These are phyloP conservation scores for Steinernema carpocapsae DNA, from an alignment of 2,888 invertebrate genomes.

Conservation along the genomic window DNA sequence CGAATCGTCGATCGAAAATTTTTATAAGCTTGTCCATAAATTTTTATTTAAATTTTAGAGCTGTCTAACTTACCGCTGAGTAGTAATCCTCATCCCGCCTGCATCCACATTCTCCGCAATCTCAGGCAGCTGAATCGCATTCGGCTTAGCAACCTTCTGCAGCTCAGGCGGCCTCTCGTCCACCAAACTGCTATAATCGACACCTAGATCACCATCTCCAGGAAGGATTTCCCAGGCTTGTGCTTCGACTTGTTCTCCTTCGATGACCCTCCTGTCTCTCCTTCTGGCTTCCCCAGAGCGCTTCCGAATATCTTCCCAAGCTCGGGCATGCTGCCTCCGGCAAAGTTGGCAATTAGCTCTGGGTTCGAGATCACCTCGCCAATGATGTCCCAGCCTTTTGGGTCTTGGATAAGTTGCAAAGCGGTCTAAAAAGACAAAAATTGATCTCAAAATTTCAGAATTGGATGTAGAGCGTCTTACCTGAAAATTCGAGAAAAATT, in stretches of 20 bases:
- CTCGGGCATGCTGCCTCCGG: constrained; percentile 43
- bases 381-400: constrained; percentile 67
- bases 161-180: constrained; percentile 50
- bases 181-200: constrained; percentile 57
- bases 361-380: constrained; percentile 66
- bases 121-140: constrained; percentile 42
- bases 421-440: constrained; percentile 57
- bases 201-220: constrained; percentile 64
- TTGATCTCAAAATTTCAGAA: no score
- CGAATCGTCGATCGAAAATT: no score
- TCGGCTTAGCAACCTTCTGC: constrained; percentile 43
- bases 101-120: constrained; percentile 42
- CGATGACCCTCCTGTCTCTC: not conserved
- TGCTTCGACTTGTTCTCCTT: constrained; percentile 31
- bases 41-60: no score
- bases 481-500: constrained; percentile 68
- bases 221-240: constrained; percentile 38
- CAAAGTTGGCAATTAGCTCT: constrained; percentile 65
- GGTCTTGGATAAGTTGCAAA: constrained; percentile 63
- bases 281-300: constrained; percentile 25
- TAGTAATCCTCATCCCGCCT: constrained; percentile 54
- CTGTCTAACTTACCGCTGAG: constrained; percentile 49
- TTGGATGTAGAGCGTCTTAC: constrained; percentile 42
- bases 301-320: constrained; percentile 26
- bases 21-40: no score